Evolutionary conservation across 1,140 invertebrate genomes (phyloP).

Genomic region (Idris sp.): DNA sequence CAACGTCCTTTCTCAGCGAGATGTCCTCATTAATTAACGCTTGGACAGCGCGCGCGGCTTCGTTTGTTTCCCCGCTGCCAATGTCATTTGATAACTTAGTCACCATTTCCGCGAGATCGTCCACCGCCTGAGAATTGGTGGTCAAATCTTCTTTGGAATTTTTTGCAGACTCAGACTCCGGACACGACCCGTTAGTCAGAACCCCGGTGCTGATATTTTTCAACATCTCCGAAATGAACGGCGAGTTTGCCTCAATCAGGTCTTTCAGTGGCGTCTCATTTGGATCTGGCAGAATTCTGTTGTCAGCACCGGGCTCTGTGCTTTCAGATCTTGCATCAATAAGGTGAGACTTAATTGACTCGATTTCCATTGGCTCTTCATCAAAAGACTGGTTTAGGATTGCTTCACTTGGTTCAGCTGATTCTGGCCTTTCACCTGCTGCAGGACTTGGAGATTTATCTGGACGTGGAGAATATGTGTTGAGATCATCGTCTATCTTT

Average conservation of each 20-base stretch:
- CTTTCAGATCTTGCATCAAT: too few relatives aligned
- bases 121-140: conserved; percentile 49
- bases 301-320: too few relatives aligned
- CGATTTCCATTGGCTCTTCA: neutral
- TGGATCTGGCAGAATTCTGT: conserved; percentile 59
- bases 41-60: conserved; percentile 53
- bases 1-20: too few relatives aligned
- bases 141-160: neutral
- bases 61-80: conserved; percentile 18
- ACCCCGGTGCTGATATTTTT: conserved; percentile 56
- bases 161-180: conserved; percentile 1
- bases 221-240: conserved; percentile 66
- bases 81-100: conserved; percentile 63
- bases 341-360: too few relatives aligned
- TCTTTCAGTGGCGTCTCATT: conserved; percentile 68
- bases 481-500: neutral
- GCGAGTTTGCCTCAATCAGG: conserved; percentile 65
- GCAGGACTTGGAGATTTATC: too few relatives aligned
- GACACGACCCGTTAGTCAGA: conserved; percentile 52
- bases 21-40: conserved; percentile 58
- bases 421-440: too few relatives aligned
- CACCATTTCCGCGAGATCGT: conserved; percentile 63
- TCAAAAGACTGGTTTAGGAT: neutral
- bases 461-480: too few relatives aligned
- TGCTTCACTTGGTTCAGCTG: conserved; percentile 1